Evolutionary conservation across 2,113 vertebrate species (phyloP).

Genomic region (Oryzias melastigma): DNA sequence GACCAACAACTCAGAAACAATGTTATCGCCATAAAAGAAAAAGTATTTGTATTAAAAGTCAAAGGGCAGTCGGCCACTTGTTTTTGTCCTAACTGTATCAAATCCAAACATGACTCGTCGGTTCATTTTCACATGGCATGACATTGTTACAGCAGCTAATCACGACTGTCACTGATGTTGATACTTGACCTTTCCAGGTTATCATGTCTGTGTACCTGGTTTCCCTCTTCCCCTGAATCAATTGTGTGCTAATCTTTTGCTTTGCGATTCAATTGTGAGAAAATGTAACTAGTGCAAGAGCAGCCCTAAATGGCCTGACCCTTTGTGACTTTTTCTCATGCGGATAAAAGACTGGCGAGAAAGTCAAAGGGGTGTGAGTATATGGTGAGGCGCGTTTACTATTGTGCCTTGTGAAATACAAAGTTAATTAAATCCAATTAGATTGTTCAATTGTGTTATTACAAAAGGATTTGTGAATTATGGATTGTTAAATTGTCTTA

Average conservation of each 20-base stretch:
- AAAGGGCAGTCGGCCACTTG: constrained; percentile 55
- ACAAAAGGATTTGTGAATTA: too few species aligned
- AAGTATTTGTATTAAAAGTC: constrained; percentile 33
- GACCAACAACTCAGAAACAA: constrained; percentile 33
- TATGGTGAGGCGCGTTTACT: constrained; percentile 23
- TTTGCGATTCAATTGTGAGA: constrained; percentile 90
- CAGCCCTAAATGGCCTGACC: constrained; percentile 70
- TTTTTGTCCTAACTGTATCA: constrained; percentile 72
- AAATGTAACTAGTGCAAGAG: constrained; percentile 65
- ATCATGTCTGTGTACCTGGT: constrained; percentile 83
- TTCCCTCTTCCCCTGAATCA: constrained; percentile 85
- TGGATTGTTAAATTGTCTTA: too few species aligned
- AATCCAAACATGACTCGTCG: constrained; percentile 77
- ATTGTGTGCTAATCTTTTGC: constrained; percentile 90
- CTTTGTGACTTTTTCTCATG: constrained; percentile 70
- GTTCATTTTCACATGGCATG: constrained; percentile 72
- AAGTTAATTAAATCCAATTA: background rate
- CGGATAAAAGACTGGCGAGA: constrained; percentile 63
- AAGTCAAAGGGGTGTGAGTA: constrained; percentile 34
- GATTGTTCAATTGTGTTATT: too few species aligned
- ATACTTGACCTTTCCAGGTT: constrained; percentile 86
- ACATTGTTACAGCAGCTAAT: constrained; percentile 74
- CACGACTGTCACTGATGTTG: constrained; percentile 68
- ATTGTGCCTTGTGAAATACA: constrained; percentile 1
- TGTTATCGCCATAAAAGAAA: constrained; percentile 43